Conservation (phyloP, 2,888 invertebrate genomes). For the Pseudococcus longispinus region DNA sequence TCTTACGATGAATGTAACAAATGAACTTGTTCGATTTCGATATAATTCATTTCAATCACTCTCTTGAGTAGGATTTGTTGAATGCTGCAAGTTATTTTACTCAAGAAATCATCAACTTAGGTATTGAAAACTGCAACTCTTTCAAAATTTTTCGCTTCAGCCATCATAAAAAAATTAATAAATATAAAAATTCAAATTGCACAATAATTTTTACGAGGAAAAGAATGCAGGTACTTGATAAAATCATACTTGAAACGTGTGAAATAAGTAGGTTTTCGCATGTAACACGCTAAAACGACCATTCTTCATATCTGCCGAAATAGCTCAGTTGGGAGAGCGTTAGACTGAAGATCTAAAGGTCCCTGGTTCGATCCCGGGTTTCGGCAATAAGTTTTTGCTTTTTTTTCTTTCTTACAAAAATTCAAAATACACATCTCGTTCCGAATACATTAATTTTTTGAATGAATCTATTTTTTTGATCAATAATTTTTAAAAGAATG, state of each 20-base stretch:
- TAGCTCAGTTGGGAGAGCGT: slow-evolving; percentile 74
- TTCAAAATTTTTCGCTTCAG: neutral
- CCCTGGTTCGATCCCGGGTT: slow-evolving; percentile 76
- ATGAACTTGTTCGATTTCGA: too few species aligned
- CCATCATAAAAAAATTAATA: neutral
- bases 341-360: slow-evolving; percentile 76
- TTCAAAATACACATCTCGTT: too few species aligned
- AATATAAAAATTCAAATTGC: neutral
- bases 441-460: too few species aligned
- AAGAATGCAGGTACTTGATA: neutral
- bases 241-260: neutral
- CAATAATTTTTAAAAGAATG: too few species aligned
- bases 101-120: too few species aligned
- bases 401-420: slow-evolving; percentile 18
- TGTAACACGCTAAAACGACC: neutral
- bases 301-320: slow-evolving; percentile 65
- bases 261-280: neutral
- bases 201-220: neutral
- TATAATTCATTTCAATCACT: too few species aligned
- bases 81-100: too few species aligned
- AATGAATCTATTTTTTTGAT: too few species aligned
- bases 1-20: too few species aligned
- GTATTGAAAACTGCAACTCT: neutral
- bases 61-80: too few species aligned
- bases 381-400: slow-evolving; percentile 66